Evolutionary conservation across 2,113 vertebrate genomes (phyloP), one percentile per base, ranked within the genome.

Genomic region (Apodemus sylvaticus): DNA sequence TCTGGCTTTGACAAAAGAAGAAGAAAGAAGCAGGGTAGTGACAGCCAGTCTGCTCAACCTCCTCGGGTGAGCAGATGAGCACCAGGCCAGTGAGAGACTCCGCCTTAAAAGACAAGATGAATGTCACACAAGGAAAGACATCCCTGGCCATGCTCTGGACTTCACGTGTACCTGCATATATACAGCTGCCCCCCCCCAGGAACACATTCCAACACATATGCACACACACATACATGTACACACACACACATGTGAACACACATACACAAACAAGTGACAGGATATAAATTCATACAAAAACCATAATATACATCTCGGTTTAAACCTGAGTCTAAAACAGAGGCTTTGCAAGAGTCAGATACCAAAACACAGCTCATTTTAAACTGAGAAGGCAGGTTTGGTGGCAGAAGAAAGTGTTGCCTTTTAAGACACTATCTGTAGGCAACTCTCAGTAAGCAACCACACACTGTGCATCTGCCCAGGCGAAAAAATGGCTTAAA

Each of bases 261-360:
- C 26, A 34, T 14, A 85, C 26, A 64, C 16, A 31, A 16, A 20
- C 29, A 5, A 55, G 53, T 22, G 7, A 64, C 0, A 68, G n/a
- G 5, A 42, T 19, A 29, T 55, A n/a, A 70, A 76, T 90, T 20
- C 7, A 19, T 24, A 58, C 34, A 51, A 82, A 87, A 34, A 36
- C 9, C 51, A 9, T 31, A 48, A 60, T 48, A 83, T 42, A 81
- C 68, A 60, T 45, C 81, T 78, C 29, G 0, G 29, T 55, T 96
- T 87, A 92, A 94, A 76, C 45, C 66, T 34, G 39, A 88, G 79
- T 71, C 87, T 94, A 96, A 93, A 85, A 48, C 14, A 45, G 90
- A 96, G 90, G 68, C 39, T 95, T 64, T 62, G 53, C 29, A 94
- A 94, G 29, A 92, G n/a, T 1, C n/a, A 66, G 53, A 92, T 42